Percentiles rank a stretch among this genome's conserved stretches.
These are phyloP conservation scores for Andrena camellia DNA, from an alignment of 2,888 invertebrate species.

Conservation along the genomic window DNA sequence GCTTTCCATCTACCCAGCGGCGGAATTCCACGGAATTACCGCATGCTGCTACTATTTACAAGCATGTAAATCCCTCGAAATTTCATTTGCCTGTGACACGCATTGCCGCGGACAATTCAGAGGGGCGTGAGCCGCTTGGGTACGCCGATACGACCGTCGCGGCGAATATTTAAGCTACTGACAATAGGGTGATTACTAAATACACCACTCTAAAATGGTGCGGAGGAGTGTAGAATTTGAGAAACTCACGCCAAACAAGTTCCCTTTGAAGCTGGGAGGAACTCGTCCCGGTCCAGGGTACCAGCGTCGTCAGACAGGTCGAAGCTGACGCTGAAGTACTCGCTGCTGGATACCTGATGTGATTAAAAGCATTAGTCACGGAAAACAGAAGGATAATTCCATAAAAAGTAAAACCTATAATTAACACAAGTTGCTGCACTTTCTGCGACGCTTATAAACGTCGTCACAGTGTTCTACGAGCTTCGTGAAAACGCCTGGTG, in stretches of 20 bases:
- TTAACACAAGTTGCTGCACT: no score
- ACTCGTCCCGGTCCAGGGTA: constrained; percentile 87
- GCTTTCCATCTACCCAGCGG: not conserved
- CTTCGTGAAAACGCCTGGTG: not conserved
- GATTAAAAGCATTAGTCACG: not conserved
- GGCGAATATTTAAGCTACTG: not conserved
- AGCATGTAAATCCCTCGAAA: constrained; percentile 50
- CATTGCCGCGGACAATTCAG: not conserved
- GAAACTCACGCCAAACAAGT: constrained; percentile 88
- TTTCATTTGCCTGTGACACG: constrained; percentile 27
- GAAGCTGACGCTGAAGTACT: constrained; percentile 91
- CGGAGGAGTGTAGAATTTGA: not conserved
- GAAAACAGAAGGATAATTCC: not conserved
- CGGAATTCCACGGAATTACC: constrained; percentile 35
- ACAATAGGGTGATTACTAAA: not conserved
- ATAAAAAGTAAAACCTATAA: no score
- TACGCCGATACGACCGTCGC: not conserved
- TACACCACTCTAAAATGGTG: not conserved
- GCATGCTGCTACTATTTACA: constrained; percentile 25
- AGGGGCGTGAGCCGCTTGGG: not conserved
- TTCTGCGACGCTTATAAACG: no score
- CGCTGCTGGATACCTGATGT: constrained; percentile 89
- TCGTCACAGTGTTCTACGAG: not conserved
- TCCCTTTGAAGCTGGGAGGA: constrained; percentile 89
- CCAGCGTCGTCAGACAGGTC: constrained; percentile 87